Evolutionary conservation across 2,888 invertebrate species (phyloP).

Genomic region (Polydrusus tereticollis): DNA sequence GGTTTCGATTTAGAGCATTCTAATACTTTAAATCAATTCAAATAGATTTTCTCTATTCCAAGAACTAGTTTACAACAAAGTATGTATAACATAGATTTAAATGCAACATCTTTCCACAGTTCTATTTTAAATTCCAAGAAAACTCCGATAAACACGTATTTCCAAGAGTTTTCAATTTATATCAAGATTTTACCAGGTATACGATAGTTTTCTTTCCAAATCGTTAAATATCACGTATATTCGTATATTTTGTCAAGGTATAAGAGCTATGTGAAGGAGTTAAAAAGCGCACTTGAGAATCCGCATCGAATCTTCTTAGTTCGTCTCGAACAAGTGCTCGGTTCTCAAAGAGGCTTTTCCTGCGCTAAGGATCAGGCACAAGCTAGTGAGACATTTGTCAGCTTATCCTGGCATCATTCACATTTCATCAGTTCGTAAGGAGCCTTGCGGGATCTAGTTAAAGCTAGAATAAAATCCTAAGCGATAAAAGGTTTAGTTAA

Average conservation of each 20-base stretch:
- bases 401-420: conserved; percentile 30
- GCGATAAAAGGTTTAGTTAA: neutral
- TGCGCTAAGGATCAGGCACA: conserved; percentile 7
- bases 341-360: conserved; percentile 41
- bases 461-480: neutral
- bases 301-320: conserved; percentile 27
- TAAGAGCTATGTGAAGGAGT: conserved; percentile 20
- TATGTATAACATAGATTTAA: neutral
- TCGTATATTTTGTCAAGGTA: conserved; percentile 15
- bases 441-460: conserved; percentile 25
- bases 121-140: neutral
- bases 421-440: conserved; percentile 32
- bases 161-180: neutral
- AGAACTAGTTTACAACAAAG: neutral
- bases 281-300: conserved; percentile 29
- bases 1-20: too few species aligned
- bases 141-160: neutral
- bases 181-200: conserved; percentile 4
- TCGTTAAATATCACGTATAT: conserved; percentile 19
- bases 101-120: neutral
- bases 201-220: conserved; percentile 16
- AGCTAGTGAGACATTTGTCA: conserved; percentile 34
- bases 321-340: conserved; percentile 31
- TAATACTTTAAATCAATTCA: too few species aligned
- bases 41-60: neutral